Evolutionary conservation across 2,113 vertebrate genomes (phyloP), one percentile per base, ranked within the genome.

Genomic region (Morone chrysops): DNA sequence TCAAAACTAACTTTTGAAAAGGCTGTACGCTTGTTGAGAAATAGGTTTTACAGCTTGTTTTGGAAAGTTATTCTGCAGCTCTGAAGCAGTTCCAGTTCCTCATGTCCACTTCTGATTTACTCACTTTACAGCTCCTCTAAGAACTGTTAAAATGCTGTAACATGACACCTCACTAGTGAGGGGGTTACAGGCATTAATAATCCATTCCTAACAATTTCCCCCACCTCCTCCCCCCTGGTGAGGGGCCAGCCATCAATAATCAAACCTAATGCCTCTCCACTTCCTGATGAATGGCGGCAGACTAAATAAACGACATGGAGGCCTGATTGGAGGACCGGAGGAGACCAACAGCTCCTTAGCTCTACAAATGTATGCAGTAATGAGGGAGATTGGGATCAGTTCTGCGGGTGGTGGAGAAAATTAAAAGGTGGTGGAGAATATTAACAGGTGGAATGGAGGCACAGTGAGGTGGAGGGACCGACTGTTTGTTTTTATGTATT

Each of bases 271-370:
- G 84, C 6, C 6, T 50, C 89, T 89, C 75, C 85, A 68, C 86
- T 87, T 93, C 88, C 90, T 88, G 84, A 63, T 83, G 84, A 79
- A 77, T 17, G 68, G 86, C 73, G 5, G 83, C 92, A 92, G 90
- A 90, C 91, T 90, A 92, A 88, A 92, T 85, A 89, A 86, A 93
- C 51, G 22, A 17, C 59, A 14, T 61, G 0, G 83, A 71, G 13
- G 20, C 22, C 79, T 84, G 83, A 87, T 77, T 85, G 89, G 74
- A 71, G 56, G 70, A 50, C 11, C 59, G 4, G 47, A 3, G 2
- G 22, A 43, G 70, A 16, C 62, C 45, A 4, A 43, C 71, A 53
- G 83, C 85, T 82, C 62, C 68, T 68, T 70, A 83, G 84, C 84
- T 89, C 73, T 0, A 80, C 77, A 86, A 83, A 91, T 68, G 86